Percentiles rank a stretch among this genome's conserved stretches.
Evolutionary conservation across 2,797 vertebrate genomes (phyloP).

Genomic region (Intellagama lesueurii): DNA sequence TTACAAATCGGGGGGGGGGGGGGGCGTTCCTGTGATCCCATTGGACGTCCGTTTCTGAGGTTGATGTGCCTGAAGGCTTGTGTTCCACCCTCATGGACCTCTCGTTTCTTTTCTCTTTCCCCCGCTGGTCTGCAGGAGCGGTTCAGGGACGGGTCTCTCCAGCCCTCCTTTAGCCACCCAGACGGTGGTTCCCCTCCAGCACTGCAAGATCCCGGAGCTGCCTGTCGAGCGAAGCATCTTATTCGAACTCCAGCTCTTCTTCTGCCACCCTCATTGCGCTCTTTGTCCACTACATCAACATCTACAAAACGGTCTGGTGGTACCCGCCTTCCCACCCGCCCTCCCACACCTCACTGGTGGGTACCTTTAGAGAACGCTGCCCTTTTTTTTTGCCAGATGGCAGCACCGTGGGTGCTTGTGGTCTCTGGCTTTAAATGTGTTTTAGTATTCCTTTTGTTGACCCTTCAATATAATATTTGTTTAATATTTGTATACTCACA

Average conservation of each 20-base stretch:
- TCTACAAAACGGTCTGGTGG: slow-evolving; percentile 99
- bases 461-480: no score
- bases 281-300: slow-evolving; percentile 98
- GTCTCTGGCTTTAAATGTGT: no score
- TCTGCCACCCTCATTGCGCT: slow-evolving; percentile 95
- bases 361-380: slow-evolving; percentile 53
- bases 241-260: slow-evolving; percentile 96
- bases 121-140: slow-evolving; percentile 81
- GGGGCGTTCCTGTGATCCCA: neutral
- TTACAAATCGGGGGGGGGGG: neutral
- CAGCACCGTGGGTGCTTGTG: no score
- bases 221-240: slow-evolving; percentile 91
- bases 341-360: slow-evolving; percentile 95
- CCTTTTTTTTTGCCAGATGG: slow-evolving; percentile 53
- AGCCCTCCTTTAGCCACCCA: slow-evolving; percentile 95
- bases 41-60: neutral
- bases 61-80: neutral
- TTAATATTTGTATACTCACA: no score
- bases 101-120: neutral
- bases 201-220: slow-evolving; percentile 96
- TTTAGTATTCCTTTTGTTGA: no score
- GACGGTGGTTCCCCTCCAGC: slow-evolving; percentile 93
- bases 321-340: slow-evolving; percentile 95
- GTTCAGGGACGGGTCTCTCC: slow-evolving; percentile 91
- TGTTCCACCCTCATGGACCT: neutral